Base-by-base conservation (phyloP, 2,113 vertebrate genomes). In the Apistogramma diplotaenia region DNA sequence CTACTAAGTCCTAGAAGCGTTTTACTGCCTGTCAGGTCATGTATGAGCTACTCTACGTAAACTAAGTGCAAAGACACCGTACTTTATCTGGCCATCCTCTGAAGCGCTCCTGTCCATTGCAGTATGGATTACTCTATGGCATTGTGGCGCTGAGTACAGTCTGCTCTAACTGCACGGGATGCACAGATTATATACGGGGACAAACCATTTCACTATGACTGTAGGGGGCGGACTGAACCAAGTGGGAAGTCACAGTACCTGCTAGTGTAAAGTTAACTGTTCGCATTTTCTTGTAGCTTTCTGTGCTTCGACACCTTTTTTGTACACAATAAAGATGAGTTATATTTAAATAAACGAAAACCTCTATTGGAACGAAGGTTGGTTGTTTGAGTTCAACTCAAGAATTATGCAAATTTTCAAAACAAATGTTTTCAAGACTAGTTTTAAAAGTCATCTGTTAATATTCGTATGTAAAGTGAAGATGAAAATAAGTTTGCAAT, bases 161-260 rank as follows among this genome's bases (percentile, higher is more conserved):
- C 33, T 85, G 54, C 3, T 23, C 16, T 1, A 1, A 0, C 1
- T 72, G 46, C 27, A 15, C 11, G 75, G 82, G 65, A 77, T 37
- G 49, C 25, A 78, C 23, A 21, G 84, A n/a, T 93, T 97, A 97
- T 95, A 96, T 89, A 88, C 77, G 67, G 96, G 96, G 76, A 84
- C 43, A 85, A 94, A 97, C 96, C 96, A 97, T 94, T 90, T 62
- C 84, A 79, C 6, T n/a, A 46, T 15, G 60, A 51, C 65, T 31
- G 75, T 57, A 59, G 89, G 85, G 91, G 79, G 56, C 33, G 78
- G 89, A 56, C 70, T 58, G 74, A 86, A 91, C 92, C 91, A 92
- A 89, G 49, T 51, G 29, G 57, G 13, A 43, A 0, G 1, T 56
- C 19, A 3, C 23, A 1, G 23, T 3, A 19, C 6, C 19, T 5